Percentiles rank a stretch among this genome's conserved stretches.
These are phyloP conservation scores for Campoletis raptor DNA, from an alignment of 2,888 invertebrate species.

Conservation along the genomic window DNA sequence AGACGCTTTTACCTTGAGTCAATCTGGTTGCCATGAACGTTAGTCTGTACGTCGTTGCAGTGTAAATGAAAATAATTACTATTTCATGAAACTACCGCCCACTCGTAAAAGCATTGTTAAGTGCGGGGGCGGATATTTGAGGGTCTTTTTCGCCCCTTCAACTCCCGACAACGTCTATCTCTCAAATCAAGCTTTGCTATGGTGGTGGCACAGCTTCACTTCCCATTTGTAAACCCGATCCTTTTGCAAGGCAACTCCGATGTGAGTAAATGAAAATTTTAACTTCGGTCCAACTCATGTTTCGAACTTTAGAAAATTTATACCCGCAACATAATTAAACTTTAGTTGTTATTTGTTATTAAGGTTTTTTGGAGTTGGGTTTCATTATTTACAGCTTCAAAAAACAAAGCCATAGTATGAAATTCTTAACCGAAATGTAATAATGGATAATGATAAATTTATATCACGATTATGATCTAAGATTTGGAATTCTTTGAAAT, in stretches of 20 bases:
- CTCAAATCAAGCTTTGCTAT: constrained; percentile 4
- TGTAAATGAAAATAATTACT: constrained; percentile 70
- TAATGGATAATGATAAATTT: too few species aligned
- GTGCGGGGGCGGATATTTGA: constrained; percentile 71
- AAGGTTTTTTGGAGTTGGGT: too few species aligned
- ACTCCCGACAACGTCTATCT: neutral
- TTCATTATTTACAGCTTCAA: too few species aligned
- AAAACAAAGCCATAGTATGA: too few species aligned
- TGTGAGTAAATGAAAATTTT: neutral
- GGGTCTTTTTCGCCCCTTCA: constrained; percentile 51
- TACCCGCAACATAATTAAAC: neutral
- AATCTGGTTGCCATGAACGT: constrained; percentile 22
- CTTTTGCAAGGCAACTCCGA: constrained; percentile 14
- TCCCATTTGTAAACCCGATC: constrained; percentile 56
- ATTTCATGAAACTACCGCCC: constrained; percentile 68
- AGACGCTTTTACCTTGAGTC: constrained; percentile 57
- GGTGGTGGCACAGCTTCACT: constrained; percentile 33
- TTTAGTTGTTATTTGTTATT: neutral
- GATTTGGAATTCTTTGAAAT: too few species aligned
- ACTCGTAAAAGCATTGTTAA: constrained; percentile 70
- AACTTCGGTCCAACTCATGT: neutral
- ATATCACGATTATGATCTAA: too few species aligned
- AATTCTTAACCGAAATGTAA: too few species aligned
- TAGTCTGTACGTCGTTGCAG: neutral
- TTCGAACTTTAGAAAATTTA: neutral